These are phyloP conservation scores for Serinus canaria DNA, from an alignment of 2,113 vertebrate species.

Conservation along the genomic window DNA sequence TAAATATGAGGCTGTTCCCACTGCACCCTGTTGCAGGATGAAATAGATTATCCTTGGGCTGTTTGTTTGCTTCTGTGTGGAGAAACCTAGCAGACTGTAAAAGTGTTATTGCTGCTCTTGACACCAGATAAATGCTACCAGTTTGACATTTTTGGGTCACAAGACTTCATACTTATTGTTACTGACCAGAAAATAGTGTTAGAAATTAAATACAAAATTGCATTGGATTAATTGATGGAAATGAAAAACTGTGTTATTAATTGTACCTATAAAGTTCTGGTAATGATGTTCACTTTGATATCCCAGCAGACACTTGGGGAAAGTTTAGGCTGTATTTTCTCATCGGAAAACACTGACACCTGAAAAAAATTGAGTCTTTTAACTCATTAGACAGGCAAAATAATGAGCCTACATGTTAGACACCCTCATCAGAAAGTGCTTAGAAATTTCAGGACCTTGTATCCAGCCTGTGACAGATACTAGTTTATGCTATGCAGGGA, in stretches of 20 bases:
- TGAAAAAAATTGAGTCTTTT: neutral
- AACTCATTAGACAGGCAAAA: neutral
- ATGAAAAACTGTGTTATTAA: neutral
- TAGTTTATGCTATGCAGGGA: neutral
- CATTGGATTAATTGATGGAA: neutral
- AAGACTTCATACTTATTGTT: neutral
- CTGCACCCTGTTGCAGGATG: neutral
- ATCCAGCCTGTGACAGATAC: neutral
- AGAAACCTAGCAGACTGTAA: neutral
- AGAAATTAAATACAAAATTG: neutral
- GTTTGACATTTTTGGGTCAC: neutral
- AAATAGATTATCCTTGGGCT: neutral
- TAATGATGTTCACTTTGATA: neutral
- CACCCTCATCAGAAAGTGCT: neutral
- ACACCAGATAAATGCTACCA: neutral
- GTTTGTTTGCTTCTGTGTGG: neutral
- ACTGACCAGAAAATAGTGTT: neutral
- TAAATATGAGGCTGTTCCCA: neutral
- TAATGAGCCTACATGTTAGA: neutral
- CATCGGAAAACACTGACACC: neutral
- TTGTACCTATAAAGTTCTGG: fast-evolving
- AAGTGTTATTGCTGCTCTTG: neutral
- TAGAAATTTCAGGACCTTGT: neutral
- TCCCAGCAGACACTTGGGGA: neutral
- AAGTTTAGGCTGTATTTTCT: neutral